Evolutionary conservation across 2,113 vertebrate species (phyloP).

Genomic region (Brachirus orientalis): DNA sequence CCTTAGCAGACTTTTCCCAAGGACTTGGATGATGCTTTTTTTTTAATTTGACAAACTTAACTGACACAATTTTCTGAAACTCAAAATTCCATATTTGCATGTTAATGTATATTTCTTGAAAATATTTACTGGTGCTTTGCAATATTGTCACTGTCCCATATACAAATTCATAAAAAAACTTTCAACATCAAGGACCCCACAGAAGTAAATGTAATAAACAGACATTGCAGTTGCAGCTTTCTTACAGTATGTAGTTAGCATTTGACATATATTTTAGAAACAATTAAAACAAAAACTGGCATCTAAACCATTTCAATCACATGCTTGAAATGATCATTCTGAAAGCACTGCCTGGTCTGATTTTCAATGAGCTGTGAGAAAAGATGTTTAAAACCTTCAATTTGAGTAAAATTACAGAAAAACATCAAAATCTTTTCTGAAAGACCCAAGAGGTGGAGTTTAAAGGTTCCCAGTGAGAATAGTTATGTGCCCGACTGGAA

Average conservation of each 20-base stretch:
- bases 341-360: not conserved
- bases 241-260: too few species aligned
- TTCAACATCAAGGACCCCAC: too few species aligned
- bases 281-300: not conserved
- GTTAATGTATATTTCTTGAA: too few species aligned
- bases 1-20: slow-evolving; percentile 42
- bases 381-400: slow-evolving; percentile 13
- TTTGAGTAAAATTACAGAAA: slow-evolving; percentile 15
- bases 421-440: slow-evolving; percentile 21
- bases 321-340: slow-evolving; percentile 25
- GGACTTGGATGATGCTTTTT: too few species aligned
- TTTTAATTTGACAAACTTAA: too few species aligned
- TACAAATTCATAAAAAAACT: too few species aligned
- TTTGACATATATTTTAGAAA: not conserved
- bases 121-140: too few species aligned
- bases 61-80: too few species aligned
- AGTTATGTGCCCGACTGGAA: slow-evolving; percentile 26
- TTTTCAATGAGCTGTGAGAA: slow-evolving; percentile 36
- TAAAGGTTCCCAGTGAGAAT: slow-evolving; percentile 24
- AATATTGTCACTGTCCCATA: too few species aligned
- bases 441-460: slow-evolving; percentile 21
- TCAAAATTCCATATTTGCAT: too few species aligned
- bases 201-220: too few species aligned
- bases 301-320: slow-evolving; percentile 3
- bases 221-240: too few species aligned